These are phyloP conservation scores for Cyclophora punctaria DNA, from an alignment of 2,888 invertebrate genomes.

Conservation along the genomic window DNA sequence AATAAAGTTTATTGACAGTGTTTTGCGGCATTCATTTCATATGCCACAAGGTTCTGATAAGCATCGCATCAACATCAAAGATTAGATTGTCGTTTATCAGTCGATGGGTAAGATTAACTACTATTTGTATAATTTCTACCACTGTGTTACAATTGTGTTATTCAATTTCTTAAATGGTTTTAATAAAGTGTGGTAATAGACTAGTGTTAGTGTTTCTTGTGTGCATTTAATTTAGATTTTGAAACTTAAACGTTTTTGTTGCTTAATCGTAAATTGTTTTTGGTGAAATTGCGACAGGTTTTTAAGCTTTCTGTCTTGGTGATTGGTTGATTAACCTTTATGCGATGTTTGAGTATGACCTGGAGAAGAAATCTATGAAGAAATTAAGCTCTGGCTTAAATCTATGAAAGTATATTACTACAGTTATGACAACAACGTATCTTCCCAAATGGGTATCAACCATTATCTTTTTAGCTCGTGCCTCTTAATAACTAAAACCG, in stretches of 20 bases:
- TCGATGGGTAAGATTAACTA: conserved; percentile 67
- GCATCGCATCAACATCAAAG: conserved; percentile 36
- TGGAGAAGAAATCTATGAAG: too few relatives aligned
- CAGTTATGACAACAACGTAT: too few relatives aligned
- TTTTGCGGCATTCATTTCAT: conserved; percentile 41
- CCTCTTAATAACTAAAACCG: conserved; percentile 10
- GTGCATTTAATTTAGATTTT: too few relatives aligned
- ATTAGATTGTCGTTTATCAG: conserved; percentile 56
- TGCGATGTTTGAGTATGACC: too few relatives aligned
- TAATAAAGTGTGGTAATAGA: neutral
- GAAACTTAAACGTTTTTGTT: too few relatives aligned
- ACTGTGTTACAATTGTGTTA: conserved; percentile 32
- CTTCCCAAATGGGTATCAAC: too few relatives aligned
- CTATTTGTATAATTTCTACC: conserved; percentile 52
- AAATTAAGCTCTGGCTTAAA: too few relatives aligned
- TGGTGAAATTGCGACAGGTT: too few relatives aligned
- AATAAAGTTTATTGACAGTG: conserved; percentile 47
- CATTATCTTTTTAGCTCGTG: conserved; percentile 11
- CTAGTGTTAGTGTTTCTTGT: too few relatives aligned
- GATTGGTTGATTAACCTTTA: neutral
- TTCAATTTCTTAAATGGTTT: neutral
- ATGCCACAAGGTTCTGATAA: conserved; percentile 53
- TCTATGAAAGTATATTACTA: too few relatives aligned
- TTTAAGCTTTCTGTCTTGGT: too few relatives aligned
- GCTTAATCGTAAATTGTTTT: too few relatives aligned